These are phyloP conservation scores for Pachliopta kotzebuea DNA, from an alignment of 2,888 invertebrate species.

Conservation along the genomic window DNA sequence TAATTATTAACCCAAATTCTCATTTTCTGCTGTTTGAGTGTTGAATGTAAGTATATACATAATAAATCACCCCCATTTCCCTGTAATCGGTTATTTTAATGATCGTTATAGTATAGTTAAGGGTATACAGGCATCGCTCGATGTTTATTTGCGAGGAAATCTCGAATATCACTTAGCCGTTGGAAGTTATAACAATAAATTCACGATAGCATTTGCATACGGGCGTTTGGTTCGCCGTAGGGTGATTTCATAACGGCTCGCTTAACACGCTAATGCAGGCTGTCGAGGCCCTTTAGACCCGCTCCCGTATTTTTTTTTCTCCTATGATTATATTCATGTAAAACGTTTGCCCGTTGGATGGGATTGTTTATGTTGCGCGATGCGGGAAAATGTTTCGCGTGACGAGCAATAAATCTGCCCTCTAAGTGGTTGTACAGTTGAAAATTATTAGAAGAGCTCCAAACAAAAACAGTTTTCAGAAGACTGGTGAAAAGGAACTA, in stretches of 20 bases:
- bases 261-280: constrained; percentile 59
- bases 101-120: background rate
- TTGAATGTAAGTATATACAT: no score
- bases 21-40: no score
- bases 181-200: constrained; percentile 74
- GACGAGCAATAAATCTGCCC: background rate
- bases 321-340: constrained; percentile 31
- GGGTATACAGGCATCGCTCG: background rate
- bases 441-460: no score
- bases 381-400: constrained; percentile 18
- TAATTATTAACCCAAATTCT: no score
- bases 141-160: constrained; percentile 43
- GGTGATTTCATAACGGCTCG: constrained; percentile 63
- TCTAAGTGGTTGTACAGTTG: no score
- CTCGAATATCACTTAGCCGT: constrained; percentile 74
- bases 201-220: constrained; percentile 71
- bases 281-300: constrained; percentile 46
- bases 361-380: constrained; percentile 27
- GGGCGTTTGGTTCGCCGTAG: constrained; percentile 50
- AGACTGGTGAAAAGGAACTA: no score
- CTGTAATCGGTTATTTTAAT: constrained; percentile 7
- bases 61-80: background rate
- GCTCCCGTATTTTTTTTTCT: constrained; percentile 29
- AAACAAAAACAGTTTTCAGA: no score
- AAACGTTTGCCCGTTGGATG: constrained; percentile 20